phyloP scores from a whole-genome alignment of 2,797 vertebrate genomes.

The Heteromormyrus szaboi region DNA sequence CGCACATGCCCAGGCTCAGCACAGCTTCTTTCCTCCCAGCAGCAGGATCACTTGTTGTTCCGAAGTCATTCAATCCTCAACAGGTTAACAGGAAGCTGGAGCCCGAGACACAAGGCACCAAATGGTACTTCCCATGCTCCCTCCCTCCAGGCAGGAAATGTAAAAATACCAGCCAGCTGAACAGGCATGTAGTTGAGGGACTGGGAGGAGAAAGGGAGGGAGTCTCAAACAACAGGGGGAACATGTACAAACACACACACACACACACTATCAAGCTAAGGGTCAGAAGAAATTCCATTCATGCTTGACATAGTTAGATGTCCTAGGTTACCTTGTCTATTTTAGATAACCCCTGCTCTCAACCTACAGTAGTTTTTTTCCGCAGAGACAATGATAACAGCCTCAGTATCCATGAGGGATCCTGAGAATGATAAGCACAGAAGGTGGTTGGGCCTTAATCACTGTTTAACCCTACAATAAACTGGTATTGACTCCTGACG shows the following conservation, averaged over 20 bases:
- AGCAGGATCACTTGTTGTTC: background rate
- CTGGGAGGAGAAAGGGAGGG: background rate
- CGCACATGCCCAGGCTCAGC: background rate
- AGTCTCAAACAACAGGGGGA: background rate
- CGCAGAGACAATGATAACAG: background rate
- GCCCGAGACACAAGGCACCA: background rate
- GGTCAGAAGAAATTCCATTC: background rate
- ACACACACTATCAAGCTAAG: background rate
- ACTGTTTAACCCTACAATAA: constrained; percentile 4
- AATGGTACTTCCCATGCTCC: background rate
- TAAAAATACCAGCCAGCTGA: constrained; percentile 9
- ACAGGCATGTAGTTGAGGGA: background rate
- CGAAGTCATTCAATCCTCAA: background rate
- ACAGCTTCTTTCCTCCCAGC: background rate
- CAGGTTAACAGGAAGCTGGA: constrained; percentile 6
- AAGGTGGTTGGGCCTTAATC: background rate
- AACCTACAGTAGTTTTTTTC: constrained; percentile 5
- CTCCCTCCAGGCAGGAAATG: background rate
- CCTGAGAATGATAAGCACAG: background rate
- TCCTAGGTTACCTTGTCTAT: constrained; percentile 1
- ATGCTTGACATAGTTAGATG: constrained; percentile 10
- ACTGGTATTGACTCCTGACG: background rate
- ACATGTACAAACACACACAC: background rate
- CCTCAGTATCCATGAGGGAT: background rate
- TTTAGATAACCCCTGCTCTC: constrained; percentile 9